These are phyloP conservation scores for Bellardia bayeri DNA, from an alignment of 2,888 invertebrate genomes.

Conservation along the genomic window DNA sequence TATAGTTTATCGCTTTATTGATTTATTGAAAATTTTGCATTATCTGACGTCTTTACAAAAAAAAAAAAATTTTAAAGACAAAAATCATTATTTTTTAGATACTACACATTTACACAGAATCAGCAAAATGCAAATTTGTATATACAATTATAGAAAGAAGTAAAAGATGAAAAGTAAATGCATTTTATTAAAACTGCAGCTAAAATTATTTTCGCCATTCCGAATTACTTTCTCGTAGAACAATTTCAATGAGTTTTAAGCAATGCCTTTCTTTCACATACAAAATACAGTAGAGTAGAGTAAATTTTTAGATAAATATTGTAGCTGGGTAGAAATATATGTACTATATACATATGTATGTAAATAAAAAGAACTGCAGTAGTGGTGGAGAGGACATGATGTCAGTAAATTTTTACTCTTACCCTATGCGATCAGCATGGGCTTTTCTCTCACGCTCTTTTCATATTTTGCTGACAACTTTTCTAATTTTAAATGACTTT, in stretches of 20 bases:
- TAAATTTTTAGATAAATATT: background rate
- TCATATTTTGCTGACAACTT: background rate
- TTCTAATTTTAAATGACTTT: conserved; percentile 24
- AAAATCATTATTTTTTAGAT: no score
- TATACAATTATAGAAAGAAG: background rate
- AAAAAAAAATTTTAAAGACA: no score
- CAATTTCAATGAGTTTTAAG: conserved; percentile 5
- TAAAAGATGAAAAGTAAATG: conserved; percentile 13
- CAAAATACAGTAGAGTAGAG: background rate
- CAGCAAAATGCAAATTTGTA: background rate
- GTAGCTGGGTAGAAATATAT: background rate
- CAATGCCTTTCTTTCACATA: background rate
- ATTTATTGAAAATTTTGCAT: no score
- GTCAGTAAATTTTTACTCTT: background rate
- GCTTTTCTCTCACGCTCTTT: background rate
- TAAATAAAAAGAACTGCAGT: background rate
- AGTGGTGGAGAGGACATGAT: conserved; percentile 9
- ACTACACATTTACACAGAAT: no score
- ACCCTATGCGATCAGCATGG: background rate
- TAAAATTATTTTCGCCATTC: conserved; percentile 54
- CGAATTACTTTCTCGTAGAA: conserved; percentile 40
- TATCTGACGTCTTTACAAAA: no score
- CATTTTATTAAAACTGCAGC: conserved; percentile 11
- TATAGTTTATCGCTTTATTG: no score
- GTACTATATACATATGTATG: background rate